Evolutionary conservation across 2,888 invertebrate species (phyloP).

Genomic region (Myopa testacea): DNA sequence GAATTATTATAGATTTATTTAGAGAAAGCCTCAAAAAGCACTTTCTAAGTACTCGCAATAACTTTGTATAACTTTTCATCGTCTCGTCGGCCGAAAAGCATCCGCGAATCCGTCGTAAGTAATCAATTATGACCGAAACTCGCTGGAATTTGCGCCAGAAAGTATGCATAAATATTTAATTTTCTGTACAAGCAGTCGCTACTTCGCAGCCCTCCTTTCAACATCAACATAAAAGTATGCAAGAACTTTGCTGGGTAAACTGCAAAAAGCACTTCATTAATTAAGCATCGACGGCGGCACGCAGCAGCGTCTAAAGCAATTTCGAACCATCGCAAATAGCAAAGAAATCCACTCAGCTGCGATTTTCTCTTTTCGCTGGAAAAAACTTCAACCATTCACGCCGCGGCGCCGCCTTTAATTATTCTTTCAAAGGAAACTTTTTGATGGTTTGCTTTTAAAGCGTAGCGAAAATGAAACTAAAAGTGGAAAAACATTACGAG

Average conservation of each 20-base stretch:
- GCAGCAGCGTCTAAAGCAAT: neutral
- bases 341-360: conserved; percentile 9
- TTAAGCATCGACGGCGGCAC: neutral
- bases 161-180: conserved; percentile 57
- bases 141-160: conserved; percentile 43
- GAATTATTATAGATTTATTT: too few relatives aligned
- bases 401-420: conserved; percentile 22
- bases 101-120: neutral
- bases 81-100: neutral
- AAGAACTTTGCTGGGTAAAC: conserved; percentile 10
- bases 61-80: neutral
- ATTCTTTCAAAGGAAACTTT: conserved; percentile 3
- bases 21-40: neutral
- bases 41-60: neutral
- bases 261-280: conserved; percentile 15
- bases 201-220: neutral
- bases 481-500: neutral
- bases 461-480: neutral
- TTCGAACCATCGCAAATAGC: neutral
- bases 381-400: neutral
- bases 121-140: conserved; percentile 39
- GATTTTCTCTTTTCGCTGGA: too few relatives aligned
- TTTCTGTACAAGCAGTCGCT: conserved; percentile 52
- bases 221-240: neutral
- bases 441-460: too few relatives aligned